These are phyloP conservation scores for Chaetops frenatus DNA, from an alignment of 2,113 vertebrate species.

Conservation along the genomic window DNA sequence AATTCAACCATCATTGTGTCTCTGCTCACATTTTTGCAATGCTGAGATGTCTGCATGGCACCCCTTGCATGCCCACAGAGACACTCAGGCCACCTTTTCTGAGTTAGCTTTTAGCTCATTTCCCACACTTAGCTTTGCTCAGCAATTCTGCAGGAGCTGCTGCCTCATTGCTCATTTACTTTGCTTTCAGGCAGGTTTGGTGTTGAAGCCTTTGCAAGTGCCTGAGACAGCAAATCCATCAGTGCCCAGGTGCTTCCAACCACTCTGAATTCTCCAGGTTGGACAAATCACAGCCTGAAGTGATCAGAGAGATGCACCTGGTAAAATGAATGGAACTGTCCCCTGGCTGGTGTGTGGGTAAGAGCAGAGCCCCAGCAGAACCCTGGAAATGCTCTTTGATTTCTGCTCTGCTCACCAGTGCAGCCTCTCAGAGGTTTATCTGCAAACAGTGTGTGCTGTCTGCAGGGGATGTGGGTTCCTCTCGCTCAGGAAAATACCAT, in stretches of 20 bases:
- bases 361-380: not conserved
- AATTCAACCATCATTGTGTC: fast-evolving
- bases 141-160: not conserved
- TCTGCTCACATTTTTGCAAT: fast-evolving
- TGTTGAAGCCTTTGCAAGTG: not conserved
- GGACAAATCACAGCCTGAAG: fast-evolving
- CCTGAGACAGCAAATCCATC: not conserved
- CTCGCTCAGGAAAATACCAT: not conserved
- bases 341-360: not conserved
- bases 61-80: fast-evolving
- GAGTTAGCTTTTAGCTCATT: not conserved
- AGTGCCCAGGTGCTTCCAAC: not conserved
- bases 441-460: not conserved
- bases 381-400: not conserved
- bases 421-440: not conserved
- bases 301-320: not conserved
- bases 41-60: fast-evolving
- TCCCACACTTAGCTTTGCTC: not conserved
- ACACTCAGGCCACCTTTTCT: fast-evolving
- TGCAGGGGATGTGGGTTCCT: not conserved
- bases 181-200: not conserved
- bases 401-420: not conserved
- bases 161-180: not conserved
- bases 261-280: not conserved
- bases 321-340: not conserved